These are phyloP conservation scores for Lasioglossum lativentre DNA, from an alignment of 2,888 invertebrate species.

Conservation along the genomic window DNA sequence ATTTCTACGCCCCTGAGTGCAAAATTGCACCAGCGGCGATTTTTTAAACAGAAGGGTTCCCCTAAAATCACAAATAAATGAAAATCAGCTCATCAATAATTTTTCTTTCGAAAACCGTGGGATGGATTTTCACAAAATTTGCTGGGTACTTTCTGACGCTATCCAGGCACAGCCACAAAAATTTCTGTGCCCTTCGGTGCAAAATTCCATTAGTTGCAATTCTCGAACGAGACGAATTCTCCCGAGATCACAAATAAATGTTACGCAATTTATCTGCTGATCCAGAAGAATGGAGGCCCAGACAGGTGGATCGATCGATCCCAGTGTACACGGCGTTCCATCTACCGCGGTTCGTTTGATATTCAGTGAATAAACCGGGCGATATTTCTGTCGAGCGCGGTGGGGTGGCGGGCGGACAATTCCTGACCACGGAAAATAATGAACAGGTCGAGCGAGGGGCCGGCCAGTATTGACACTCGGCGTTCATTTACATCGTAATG, in stretches of 20 bases:
- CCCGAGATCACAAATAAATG: neutral
- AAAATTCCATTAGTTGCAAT: neutral
- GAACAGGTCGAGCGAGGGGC: constrained; percentile 63
- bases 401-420: constrained; percentile 31
- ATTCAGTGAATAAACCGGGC: constrained; percentile 15
- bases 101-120: no score
- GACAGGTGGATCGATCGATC: neutral
- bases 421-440: constrained; percentile 71
- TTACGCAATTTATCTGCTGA: neutral
- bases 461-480: constrained; percentile 66
- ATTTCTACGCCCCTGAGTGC: no score
- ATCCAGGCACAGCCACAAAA: no score
- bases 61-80: no score
- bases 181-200: neutral
- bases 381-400: constrained; percentile 36
- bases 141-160: fast-evolving
- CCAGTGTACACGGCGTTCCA: neutral
- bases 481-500: constrained; percentile 77
- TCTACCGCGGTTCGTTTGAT: constrained; percentile 9
- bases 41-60: no score
- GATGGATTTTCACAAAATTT: no score
- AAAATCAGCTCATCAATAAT: no score
- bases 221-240: neutral
- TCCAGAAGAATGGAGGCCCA: neutral
- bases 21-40: no score